phyloP scores from a whole-genome alignment of 2,113 vertebrate species.

The Myiozetetes cayanensis region DNA sequence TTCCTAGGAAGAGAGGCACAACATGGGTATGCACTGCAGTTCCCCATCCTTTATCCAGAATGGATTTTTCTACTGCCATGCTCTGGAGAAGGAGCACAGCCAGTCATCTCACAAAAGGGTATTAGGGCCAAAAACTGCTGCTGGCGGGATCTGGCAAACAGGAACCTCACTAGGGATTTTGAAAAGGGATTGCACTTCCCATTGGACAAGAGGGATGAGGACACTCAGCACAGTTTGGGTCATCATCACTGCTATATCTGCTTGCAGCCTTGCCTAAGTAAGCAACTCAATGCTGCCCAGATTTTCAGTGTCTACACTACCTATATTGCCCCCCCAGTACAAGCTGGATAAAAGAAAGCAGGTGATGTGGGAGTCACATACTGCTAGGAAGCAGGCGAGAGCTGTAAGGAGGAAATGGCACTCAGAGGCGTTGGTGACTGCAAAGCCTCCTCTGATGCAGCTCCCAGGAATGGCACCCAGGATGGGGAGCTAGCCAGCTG shows the following conservation, averaged over 20 bases:
- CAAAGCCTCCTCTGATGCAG: background rate
- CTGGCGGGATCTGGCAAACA: background rate
- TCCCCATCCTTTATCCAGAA: background rate
- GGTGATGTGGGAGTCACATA: accelerated
- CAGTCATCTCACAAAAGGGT: background rate
- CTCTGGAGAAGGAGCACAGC: background rate
- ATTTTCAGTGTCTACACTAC: background rate
- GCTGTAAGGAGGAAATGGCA: background rate
- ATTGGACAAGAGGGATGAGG: background rate
- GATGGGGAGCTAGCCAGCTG: background rate
- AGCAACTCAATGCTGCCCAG: background rate
- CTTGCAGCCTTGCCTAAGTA: background rate
- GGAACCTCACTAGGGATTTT: background rate
- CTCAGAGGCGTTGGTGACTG: background rate
- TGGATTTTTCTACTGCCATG: background rate
- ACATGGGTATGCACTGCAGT: background rate
- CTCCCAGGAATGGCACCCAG: background rate
- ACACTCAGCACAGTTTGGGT: background rate
- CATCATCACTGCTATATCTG: background rate
- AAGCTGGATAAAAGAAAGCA: background rate
- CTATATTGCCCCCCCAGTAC: background rate
- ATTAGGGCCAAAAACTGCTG: background rate
- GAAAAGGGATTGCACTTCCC: background rate
- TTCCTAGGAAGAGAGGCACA: constrained; percentile 66
- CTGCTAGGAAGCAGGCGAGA: background rate